Percentiles rank a stretch among this genome's conserved stretches.
phyloP scores from a whole-genome alignment of 2,888 invertebrate genomes.

The Xanthorhoe designata region DNA sequence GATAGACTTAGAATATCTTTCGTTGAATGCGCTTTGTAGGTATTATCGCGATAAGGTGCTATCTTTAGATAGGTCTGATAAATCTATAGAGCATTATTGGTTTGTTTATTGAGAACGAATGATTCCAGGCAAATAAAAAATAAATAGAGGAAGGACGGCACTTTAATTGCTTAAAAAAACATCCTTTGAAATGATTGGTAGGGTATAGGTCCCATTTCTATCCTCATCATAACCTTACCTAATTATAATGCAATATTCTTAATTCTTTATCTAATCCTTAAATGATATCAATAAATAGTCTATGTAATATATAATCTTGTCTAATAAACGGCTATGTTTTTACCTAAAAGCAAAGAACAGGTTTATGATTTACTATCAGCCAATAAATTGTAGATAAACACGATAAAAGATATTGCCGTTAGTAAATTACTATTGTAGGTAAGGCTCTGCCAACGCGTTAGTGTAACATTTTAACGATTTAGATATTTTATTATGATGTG shows the following conservation, averaged over 20 bases:
- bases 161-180: too few species aligned
- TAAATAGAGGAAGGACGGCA: background rate
- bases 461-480: background rate
- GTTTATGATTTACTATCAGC: background rate
- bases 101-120: conserved; percentile 27
- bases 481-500: background rate
- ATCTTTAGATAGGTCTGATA: conserved; percentile 38
- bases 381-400: conserved; percentile 2
- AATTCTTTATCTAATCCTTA: too few species aligned
- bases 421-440: background rate
- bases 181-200: too few species aligned
- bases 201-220: too few species aligned
- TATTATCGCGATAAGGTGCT: conserved; percentile 41
- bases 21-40: conserved; percentile 38
- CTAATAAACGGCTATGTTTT: too few species aligned
- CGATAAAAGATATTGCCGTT: background rate
- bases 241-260: too few species aligned
- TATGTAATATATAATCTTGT: too few species aligned
- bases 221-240: too few species aligned
- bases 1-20: conserved; percentile 61
- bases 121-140: conserved; percentile 14
- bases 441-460: background rate
- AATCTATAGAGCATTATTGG: conserved; percentile 20
- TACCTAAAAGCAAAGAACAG: background rate
- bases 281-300: too few species aligned